Base-by-base conservation (phyloP, 2,797 vertebrate genomes). In the Eulemur rubriventer region DNA sequence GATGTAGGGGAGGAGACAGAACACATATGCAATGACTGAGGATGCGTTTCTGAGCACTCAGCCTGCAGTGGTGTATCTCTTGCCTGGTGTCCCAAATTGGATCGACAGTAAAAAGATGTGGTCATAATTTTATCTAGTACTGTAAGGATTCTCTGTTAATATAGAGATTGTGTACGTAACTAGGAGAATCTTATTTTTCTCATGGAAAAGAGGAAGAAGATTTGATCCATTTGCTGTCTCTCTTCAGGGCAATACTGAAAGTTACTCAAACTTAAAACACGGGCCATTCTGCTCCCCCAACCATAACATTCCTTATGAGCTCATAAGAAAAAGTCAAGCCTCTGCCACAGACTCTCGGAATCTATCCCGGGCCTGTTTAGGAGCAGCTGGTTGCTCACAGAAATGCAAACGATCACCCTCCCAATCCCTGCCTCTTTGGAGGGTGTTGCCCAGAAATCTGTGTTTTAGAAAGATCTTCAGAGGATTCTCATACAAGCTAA, bases 231-330 rank as follows among this genome's bases (percentile, higher is more conserved):
- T 43, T 67, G 48, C 41, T 57, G 7, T 48, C 83, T 83, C 50
- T 90, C 67, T 38, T 43, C 20, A 38, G 59, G 96, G 98, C 10
- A 0, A 59, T 98, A 95, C 97, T 95, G 91, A 90, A 96, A 79
- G 78, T 97, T 93, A 87, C 41, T 73, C 76, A 85, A 96, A 95
- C 69, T 46, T 93, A 50, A 98, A 78, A 97, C 89, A 89, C 81
- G 6, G 0, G 13, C 38, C 90, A 84, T 55, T 82, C 69, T 97
- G 24, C 85, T 94, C 93, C 76, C 84, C 92, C 83, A 61, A 57
- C 89, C 72, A n/a, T 80, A 95, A 59, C 90, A 87, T 97, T 95
- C 97, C 75, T 46, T 43, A 75, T 18, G 35, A 69, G 20, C 18
- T 91, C 67, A 14, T 65, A n/a, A 61, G 59, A 75, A 75, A 61